Evolutionary conservation across 1,140 invertebrate species (phyloP).

Genomic region (Glossosoma conforme): DNA sequence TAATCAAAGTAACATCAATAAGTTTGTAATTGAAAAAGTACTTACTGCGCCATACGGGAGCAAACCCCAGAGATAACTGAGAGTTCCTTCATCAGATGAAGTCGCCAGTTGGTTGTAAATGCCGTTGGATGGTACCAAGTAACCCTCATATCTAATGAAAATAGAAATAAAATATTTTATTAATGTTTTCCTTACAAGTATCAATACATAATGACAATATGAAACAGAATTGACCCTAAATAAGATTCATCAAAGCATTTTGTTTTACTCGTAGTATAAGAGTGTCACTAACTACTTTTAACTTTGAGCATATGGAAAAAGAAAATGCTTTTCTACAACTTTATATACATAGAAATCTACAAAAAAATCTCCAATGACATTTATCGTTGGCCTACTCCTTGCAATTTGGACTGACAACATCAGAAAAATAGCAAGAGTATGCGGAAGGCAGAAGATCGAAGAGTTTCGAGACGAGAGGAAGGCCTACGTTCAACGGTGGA

Average conservation of each 20-base stretch:
- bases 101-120: constrained; percentile 10
- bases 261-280: background rate
- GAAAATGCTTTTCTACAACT: background rate
- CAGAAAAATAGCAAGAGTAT: background rate
- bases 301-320: background rate
- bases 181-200: background rate
- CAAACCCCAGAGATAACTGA: constrained; percentile 18
- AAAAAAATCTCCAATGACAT: background rate
- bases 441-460: background rate
- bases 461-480: background rate
- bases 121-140: constrained; percentile 18
- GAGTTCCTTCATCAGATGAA: constrained; percentile 10
- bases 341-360: background rate
- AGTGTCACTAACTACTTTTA: background rate
- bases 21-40: too few relatives aligned
- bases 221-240: background rate
- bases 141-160: constrained; percentile 27
- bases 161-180: background rate
- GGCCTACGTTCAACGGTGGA: background rate
- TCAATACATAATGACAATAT: background rate
- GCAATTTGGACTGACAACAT: background rate
- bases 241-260: background rate
- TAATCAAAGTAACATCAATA: background rate
- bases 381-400: too few relatives aligned
- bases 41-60: constrained; percentile 19